phyloP scores from a whole-genome alignment of 1,140 invertebrate species.

The Trichomalopsis sarcophagae region DNA sequence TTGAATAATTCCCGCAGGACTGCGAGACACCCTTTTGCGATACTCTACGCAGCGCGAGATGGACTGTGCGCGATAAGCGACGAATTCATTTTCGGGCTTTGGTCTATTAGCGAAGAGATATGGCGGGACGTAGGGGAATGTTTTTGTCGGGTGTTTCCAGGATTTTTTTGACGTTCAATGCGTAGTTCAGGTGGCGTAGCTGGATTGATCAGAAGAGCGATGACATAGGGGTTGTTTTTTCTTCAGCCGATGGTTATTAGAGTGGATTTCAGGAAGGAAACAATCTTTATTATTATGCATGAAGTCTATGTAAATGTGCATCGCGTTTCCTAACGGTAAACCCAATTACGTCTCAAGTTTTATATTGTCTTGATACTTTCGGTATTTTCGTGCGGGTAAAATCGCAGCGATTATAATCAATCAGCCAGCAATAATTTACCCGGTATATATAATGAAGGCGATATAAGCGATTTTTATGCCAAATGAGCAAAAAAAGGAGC shows the following conservation, averaged over 20 bases:
- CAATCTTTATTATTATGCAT: too few species aligned
- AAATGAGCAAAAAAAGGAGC: not conserved
- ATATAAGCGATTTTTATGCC: conserved; percentile 6
- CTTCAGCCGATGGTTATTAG: too few species aligned
- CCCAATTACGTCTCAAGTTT: too few species aligned
- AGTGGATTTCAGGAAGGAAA: too few species aligned
- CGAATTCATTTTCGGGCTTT: not conserved
- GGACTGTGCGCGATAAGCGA: conserved; percentile 8
- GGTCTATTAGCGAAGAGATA: conserved; percentile 32
- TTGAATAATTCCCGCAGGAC: conserved; percentile 40
- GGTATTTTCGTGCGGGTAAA: not conserved
- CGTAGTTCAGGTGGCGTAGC: not conserved
- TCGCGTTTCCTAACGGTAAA: too few species aligned
- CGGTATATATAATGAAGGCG: not conserved
- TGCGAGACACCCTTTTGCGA: not conserved
- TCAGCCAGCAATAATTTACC: conserved; percentile 25
- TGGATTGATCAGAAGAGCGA: not conserved
- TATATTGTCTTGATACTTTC: too few species aligned
- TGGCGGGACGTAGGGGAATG: not conserved
- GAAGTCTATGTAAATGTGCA: too few species aligned
- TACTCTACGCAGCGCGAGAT: conserved; percentile 1
- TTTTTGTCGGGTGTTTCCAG: not conserved
- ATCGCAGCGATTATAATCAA: not conserved
- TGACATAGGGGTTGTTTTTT: not conserved
- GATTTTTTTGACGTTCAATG: not conserved